Evolutionary conservation across 2,888 invertebrate species (phyloP).

Genomic region (Diarsia brunnea): DNA sequence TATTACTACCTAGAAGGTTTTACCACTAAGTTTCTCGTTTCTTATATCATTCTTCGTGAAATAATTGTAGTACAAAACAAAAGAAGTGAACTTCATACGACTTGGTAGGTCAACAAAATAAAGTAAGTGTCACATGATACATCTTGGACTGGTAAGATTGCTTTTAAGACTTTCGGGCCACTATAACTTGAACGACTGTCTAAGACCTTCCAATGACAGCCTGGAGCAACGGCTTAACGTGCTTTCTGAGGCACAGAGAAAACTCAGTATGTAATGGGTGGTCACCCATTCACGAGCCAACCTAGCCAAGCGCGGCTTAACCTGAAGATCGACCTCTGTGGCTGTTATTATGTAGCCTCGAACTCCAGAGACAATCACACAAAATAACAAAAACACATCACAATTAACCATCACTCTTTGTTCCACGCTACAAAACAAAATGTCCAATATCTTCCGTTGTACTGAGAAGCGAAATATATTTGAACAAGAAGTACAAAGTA

Average conservation of each 20-base stretch:
- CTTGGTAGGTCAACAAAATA: neutral
- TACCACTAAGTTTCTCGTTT: conserved; percentile 1
- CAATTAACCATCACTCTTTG: neutral
- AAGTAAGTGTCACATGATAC: neutral
- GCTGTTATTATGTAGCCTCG: neutral
- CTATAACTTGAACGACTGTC: neutral
- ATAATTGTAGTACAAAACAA: neutral
- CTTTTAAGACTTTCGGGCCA: neutral
- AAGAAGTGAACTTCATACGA: neutral
- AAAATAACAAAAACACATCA: neutral
- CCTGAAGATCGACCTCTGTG: neutral
- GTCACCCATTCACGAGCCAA: neutral
- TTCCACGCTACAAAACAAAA: conserved; percentile 8
- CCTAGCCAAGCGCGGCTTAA: neutral
- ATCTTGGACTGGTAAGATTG: neutral
- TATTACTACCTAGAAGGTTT: conserved; percentile 16
- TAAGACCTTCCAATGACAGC: neutral
- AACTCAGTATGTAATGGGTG: neutral
- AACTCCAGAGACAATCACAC: neutral
- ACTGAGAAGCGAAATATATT: conserved; percentile 28
- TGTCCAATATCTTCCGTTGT: conserved; percentile 21
- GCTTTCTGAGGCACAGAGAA: neutral
- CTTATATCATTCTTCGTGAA: neutral
- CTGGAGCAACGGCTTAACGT: neutral
- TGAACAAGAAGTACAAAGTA: conserved; percentile 18